Evolutionary conservation across 2,113 vertebrate species (phyloP), one percentile per base, ranked within the genome.

Genomic region (Gambusia affinis): DNA sequence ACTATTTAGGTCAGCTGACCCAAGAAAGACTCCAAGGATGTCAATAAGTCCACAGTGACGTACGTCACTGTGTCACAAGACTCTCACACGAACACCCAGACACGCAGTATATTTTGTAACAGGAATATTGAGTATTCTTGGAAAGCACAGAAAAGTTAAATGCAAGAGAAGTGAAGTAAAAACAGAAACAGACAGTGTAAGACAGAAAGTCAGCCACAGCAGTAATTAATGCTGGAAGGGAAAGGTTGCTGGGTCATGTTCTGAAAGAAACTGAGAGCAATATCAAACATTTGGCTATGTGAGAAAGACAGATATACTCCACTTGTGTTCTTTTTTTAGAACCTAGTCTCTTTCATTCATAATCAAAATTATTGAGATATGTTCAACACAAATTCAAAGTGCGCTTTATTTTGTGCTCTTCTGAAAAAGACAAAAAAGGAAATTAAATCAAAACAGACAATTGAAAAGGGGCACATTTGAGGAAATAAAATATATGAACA

Each of bases 31-130:
- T 73, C 72, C 57, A 47, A 78, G n/a, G 65, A 86, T 85, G 83
- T 84, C 86, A 81, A 76, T 83, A 78, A 82, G 65, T 88, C 77
- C 78, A 30, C 62, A 67, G 68, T 90, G 88, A 89, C 79, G 72
- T 75, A 78, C 78, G 80, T 74, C 72, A 35, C 67, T 60, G 29
- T 82, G 85, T 91, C 89, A 91, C 84, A 82, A 88, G 90, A 81
- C 72, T 76, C 78, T 42, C 3, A 75, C 68, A 68, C 54, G 63
- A 27, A 75, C 37, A 19, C 37, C 39, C 4, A 57, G 35, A 71
- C 29, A 57, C 17, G 44, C 44, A 60, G 68, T 30, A 78, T 28
- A 73, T 31, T 60, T 51, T 15, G 37, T 63, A 82, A 72, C 12
- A n/a, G 64, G 33, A 74, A 61, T 76, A 75, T 61, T 84, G 42